Percentiles rank a stretch among this genome's conserved stretches.
Evolutionary conservation across 1,140 invertebrate species (phyloP).

Genomic region (Brachionus plicatilis): DNA sequence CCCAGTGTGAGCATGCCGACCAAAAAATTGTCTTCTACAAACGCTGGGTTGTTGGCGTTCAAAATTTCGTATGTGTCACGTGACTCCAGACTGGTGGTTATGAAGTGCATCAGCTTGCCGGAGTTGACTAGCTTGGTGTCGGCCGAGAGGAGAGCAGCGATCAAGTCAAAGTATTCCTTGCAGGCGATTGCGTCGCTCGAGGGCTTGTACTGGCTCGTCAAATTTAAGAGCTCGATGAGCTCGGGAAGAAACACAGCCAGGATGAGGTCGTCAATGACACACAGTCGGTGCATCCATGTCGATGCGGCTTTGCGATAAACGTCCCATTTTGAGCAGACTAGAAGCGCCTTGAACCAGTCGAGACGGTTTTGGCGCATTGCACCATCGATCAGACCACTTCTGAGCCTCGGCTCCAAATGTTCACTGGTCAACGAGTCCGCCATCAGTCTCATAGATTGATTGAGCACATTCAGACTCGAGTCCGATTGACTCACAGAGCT

Average conservation of each 20-base stretch:
- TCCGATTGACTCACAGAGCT: not conserved
- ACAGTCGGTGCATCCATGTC: not conserved
- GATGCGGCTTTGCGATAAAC: not conserved
- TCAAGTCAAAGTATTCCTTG: constrained; percentile 11
- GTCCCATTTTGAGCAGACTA: not conserved
- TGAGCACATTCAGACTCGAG: not conserved
- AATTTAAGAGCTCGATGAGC: not conserved
- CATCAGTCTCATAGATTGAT: not conserved
- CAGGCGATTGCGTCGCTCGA: not conserved
- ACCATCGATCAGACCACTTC: not conserved
- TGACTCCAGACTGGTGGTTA: not conserved
- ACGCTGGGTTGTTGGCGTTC: not conserved
- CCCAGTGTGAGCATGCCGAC: not conserved
- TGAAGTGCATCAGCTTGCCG: not conserved
- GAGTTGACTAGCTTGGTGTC: not conserved
- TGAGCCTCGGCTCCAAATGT: not conserved
- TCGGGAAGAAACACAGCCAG: not conserved
- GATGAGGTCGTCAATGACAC: not conserved
- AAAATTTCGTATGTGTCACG: not conserved
- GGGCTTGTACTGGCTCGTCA: not conserved
- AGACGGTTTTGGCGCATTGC: not conserved
- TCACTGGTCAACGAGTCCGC: not conserved
- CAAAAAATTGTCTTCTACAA: constrained; percentile 22
- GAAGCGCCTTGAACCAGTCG: not conserved
- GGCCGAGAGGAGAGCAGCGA: not conserved